Conservation (phyloP, 2,888 invertebrate genomes). For the Artemia sp. region DNA sequence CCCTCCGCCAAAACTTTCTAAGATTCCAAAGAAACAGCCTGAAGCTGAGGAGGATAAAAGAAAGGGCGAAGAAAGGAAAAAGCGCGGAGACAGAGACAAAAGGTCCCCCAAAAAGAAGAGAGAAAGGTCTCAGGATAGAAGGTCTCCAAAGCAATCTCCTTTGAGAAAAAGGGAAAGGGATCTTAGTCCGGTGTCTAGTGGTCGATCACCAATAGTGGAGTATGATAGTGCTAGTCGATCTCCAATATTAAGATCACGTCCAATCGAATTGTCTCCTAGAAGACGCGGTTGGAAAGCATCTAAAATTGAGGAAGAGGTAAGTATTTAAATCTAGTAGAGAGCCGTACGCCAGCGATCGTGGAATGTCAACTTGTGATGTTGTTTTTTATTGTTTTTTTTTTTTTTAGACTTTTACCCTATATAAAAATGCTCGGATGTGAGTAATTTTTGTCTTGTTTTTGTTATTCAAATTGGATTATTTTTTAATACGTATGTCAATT, state of each 20-base stretch:
- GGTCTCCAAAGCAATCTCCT: neutral
- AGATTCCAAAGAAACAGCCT: conserved; percentile 10
- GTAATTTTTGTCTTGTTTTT: no score
- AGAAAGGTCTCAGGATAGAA: neutral
- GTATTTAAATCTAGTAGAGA: neutral
- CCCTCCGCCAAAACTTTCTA: neutral
- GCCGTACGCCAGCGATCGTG: no score
- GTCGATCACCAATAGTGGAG: neutral
- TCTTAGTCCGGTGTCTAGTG: neutral
- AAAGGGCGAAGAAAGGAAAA: neutral
- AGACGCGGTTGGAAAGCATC: neutral
- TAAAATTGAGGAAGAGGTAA: neutral
- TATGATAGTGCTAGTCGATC: neutral
- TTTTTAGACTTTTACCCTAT: no score
- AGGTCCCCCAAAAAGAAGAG: conserved; percentile 10
- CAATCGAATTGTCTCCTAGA: neutral
- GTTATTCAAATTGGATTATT: no score
- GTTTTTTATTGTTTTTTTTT: no score
- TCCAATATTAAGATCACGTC: neutral
- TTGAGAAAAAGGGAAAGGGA: conserved; percentile 10
- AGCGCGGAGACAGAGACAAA: neutral
- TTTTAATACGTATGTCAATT: no score
- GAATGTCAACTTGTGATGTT: no score
- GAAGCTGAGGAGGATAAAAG: neutral
- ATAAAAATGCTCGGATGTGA: no score